Conservation (phyloP, 2,797 vertebrate species). For the Syngnathus rostellatus region DNA sequence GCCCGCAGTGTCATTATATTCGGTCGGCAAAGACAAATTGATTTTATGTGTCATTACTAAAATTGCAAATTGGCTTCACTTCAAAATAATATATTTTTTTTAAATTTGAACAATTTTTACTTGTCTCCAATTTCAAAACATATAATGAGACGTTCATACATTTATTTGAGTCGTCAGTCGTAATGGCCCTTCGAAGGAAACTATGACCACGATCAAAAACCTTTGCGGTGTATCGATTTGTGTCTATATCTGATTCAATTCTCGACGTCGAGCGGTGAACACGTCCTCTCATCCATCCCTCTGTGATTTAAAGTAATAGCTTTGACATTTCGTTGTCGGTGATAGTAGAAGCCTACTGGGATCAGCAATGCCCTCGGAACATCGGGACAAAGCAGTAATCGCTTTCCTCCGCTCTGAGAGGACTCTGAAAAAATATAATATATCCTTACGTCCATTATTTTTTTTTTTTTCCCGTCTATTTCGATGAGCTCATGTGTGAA, state of each 20-base stretch:
- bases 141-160: no score
- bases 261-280: neutral
- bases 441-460: slow-evolving; percentile 14
- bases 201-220: no score
- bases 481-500: slow-evolving; percentile 10
- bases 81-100: no score
- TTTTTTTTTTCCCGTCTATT: slow-evolving; percentile 16
- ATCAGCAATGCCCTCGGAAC: neutral
- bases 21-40: no score
- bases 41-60: no score
- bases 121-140: no score
- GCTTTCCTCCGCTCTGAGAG: neutral
- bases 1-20: no score
- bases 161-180: no score
- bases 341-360: slow-evolving; percentile 2
- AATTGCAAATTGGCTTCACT: no score
- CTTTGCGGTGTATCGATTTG: neutral
- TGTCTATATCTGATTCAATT: neutral
- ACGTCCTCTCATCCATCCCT: neutral
- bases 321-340: slow-evolving; percentile 58
- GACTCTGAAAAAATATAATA: slow-evolving; percentile 18
- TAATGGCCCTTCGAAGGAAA: no score
- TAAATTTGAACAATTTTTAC: no score
- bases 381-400: neutral
- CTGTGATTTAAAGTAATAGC: slow-evolving; percentile 54